Percentiles rank a stretch among this genome's conserved stretches.
These are phyloP conservation scores for Microlaimidae sp. DNA, from an alignment of 2,888 invertebrate genomes.

Conservation along the genomic window DNA sequence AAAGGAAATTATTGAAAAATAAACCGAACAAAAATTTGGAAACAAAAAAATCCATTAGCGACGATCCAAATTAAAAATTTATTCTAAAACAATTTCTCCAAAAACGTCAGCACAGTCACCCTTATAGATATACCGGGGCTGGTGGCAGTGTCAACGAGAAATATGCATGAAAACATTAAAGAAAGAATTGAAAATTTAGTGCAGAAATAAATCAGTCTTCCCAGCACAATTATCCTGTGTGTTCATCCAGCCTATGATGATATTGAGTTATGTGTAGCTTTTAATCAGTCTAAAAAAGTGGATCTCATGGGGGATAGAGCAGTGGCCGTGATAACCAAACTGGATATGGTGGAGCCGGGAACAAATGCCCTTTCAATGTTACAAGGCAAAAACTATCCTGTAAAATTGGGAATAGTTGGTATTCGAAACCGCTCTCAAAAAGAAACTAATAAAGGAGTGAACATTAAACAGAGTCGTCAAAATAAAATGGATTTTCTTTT, in stretches of 20 bases:
- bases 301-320: too few relatives aligned
- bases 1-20: neutral
- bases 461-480: too few relatives aligned
- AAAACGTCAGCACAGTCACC: neutral
- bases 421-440: too few relatives aligned
- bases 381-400: too few relatives aligned
- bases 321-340: too few relatives aligned
- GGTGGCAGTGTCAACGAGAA: neutral
- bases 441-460: too few relatives aligned
- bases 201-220: neutral
- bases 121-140: neutral
- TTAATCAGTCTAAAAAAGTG: neutral
- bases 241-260: neutral
- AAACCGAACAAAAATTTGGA: neutral
- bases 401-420: too few relatives aligned
- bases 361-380: too few relatives aligned
- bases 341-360: too few relatives aligned
- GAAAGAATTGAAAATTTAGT: neutral
- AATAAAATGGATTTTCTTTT: too few relatives aligned
- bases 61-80: neutral
- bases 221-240: neutral
- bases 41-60: neutral
- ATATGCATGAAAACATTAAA: neutral
- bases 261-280: neutral
- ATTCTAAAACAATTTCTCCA: neutral